Conservation (phyloP, 2,113 vertebrate species). For the Elgaria multicarinata region DNA sequence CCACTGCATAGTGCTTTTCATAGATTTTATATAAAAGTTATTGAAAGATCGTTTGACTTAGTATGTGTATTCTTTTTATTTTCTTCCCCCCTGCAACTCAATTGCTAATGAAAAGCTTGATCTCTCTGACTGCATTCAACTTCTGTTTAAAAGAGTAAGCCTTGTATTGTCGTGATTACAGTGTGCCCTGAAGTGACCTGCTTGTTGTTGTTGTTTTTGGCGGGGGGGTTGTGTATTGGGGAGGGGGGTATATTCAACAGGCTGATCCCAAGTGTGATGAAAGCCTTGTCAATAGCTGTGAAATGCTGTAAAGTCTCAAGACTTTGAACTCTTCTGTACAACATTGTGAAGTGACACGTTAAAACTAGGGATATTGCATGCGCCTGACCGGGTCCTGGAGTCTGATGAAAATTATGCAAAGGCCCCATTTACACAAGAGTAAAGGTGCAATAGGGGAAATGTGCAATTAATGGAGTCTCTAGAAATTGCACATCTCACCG, state of each 20-base stretch:
- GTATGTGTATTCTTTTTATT: not conserved
- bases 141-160: not conserved
- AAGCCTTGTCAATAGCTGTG: conserved; percentile 9
- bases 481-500: too few relatives aligned
- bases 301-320: conserved; percentile 1
- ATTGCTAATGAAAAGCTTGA: conserved; percentile 8
- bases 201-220: not conserved
- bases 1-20: not conserved
- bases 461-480: too few relatives aligned
- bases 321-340: not conserved
- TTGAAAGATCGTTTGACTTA: conserved; percentile 22
- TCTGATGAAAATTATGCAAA: too few relatives aligned
- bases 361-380: too few relatives aligned
- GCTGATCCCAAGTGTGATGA: not conserved
- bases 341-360: not conserved
- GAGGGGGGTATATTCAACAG: not conserved
- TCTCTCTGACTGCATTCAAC: not conserved
- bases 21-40: conserved; percentile 1
- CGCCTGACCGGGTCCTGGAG: too few relatives aligned
- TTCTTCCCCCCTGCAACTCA: not conserved
- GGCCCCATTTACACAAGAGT: too few relatives aligned
- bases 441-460: too few relatives aligned
- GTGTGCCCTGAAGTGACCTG: not conserved
- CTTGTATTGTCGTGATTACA: conserved; percentile 7
- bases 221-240: too few relatives aligned